Conservation (phyloP, 2,113 vertebrate species). For the Bufo bufo region DNA sequence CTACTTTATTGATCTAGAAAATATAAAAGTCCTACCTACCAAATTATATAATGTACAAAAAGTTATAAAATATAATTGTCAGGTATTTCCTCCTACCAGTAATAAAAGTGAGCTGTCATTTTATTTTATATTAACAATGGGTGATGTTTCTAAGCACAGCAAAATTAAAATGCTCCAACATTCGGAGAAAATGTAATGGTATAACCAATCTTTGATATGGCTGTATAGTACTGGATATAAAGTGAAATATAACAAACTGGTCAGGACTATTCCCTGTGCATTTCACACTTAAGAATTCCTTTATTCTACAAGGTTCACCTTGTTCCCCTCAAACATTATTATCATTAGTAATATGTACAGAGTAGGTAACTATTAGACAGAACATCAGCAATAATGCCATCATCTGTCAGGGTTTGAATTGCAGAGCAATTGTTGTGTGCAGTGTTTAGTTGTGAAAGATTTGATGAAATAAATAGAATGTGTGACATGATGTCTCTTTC, state of each 20-base stretch:
- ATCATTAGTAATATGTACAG: conserved; percentile 59
- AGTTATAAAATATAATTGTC: no score
- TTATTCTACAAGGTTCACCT: conserved; percentile 22
- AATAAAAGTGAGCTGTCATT: neutral
- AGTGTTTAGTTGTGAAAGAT: conserved; percentile 62
- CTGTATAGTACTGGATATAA: neutral
- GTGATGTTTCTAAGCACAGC: neutral
- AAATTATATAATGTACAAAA: no score
- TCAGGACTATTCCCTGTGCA: conserved; percentile 11
- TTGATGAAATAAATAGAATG: conserved; percentile 73
- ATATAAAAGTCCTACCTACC: no score
- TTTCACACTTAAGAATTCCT: conserved; percentile 53
- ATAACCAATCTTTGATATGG: neutral
- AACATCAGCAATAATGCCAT: conserved; percentile 55
- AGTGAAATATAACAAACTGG: neutral
- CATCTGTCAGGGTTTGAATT: conserved; percentile 64
- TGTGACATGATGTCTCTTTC: conserved; percentile 72
- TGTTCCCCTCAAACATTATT: conserved; percentile 59
- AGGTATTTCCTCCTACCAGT: neutral
- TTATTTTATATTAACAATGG: neutral
- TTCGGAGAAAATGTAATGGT: neutral
- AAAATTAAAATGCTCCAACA: neutral
- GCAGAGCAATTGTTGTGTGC: conserved; percentile 62
- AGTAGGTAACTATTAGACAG: conserved; percentile 58
- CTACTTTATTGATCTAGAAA: no score